Evolutionary conservation across 2,888 invertebrate species (phyloP), one percentile per base, ranked within the genome.

Genomic region (Aethes cnicana): DNA sequence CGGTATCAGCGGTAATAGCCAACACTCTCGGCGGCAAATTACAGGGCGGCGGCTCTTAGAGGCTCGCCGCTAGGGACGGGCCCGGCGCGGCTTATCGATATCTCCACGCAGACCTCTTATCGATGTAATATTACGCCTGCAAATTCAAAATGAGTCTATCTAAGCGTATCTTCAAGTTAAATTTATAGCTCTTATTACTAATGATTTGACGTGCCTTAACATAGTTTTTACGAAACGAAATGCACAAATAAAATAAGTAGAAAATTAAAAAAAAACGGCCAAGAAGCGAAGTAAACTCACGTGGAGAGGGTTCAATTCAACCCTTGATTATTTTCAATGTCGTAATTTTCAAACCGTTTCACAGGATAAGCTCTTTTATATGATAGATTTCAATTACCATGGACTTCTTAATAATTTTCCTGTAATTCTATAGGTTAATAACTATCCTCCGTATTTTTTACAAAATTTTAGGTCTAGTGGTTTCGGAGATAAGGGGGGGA

Each of bases 11-110:
- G 72, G 84, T 87, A 89, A 88, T 89, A 84, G 86, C 87, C 87
- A 83, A 85, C 88, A 89, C 88, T 89, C 83, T 84, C 78, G 86
- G 72, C 80, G 77, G 84, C 88, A 90, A 90, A 90, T 90, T 90
- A 90, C 88, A 90, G 89, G 89, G 90, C 90, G 89, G 88, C 82
- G 62, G 67, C 63, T 74, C 76, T 81, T 63, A 81, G 77, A 82
- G 75, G 65, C 68, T 49, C 71, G 77, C 71, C 72, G 77, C 77
- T 79, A 81, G 81, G 74, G 72, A 72, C 66, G 77, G 49, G 57
- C 70, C 64, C 66, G n/a, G 62, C 62, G 65, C 39, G 62, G 60
- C 74, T 81, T 85, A 82, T 84, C 87, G 84, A 84, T 80, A 78
- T 74, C 76, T 72, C 67, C 64, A 63, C 59, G 59, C 64, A 63